Evolutionary conservation across 1,140 invertebrate species (phyloP).

Genomic region (Schmidtea mediterranea): DNA sequence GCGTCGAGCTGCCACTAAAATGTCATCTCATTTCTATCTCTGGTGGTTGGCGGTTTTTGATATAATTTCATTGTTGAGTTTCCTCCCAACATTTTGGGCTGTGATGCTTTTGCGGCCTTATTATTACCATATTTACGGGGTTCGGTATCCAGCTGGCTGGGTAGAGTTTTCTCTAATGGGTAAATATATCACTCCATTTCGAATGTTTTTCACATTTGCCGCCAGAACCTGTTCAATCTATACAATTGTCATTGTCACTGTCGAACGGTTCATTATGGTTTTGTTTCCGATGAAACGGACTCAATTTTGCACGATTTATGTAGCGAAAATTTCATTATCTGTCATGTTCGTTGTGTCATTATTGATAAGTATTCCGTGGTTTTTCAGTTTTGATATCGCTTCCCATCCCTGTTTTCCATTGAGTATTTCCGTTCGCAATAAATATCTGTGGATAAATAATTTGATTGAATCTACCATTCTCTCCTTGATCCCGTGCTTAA

Average conservation of each 20-base stretch:
- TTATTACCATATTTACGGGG: background rate
- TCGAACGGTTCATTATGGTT: background rate
- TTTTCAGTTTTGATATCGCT: too few species aligned
- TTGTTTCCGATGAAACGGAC: background rate
- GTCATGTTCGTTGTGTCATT: too few species aligned
- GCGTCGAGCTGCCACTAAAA: background rate
- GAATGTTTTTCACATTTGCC: background rate
- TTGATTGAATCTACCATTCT: too few species aligned
- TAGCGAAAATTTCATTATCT: background rate
- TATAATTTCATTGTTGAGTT: background rate
- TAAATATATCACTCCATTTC: background rate
- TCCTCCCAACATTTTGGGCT: background rate
- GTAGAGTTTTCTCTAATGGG: too few species aligned
- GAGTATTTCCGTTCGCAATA: too few species aligned
- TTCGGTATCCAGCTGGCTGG: too few species aligned
- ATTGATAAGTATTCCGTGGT: too few species aligned
- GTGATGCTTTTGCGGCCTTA: background rate
- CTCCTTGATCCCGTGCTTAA: too few species aligned
- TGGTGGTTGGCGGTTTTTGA: background rate
- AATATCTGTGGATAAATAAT: too few species aligned
- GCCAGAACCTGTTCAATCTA: background rate
- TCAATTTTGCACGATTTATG: background rate
- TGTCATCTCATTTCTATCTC: constrained; percentile 3
- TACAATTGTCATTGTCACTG: background rate
- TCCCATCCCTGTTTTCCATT: too few species aligned